Evolutionary conservation across 2,113 vertebrate species (phyloP), one percentile per base, ranked within the genome.

Genomic region (Calypte anna): DNA sequence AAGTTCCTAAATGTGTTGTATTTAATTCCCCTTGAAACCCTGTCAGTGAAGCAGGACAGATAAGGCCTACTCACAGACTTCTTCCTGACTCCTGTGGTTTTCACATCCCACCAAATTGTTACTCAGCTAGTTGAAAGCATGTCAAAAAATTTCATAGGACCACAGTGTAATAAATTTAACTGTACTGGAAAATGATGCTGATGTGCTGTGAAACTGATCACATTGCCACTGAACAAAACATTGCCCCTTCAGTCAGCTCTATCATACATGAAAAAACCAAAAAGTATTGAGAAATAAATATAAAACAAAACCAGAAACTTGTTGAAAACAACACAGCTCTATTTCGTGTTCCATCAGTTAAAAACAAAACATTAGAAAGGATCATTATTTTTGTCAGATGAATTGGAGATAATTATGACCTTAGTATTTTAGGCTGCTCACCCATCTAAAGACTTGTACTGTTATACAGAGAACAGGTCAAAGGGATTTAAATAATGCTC

Each of bases 21-120:
- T 72, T 86, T 64, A n/a, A 67, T n/a, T 86, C 33, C 38, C 72
- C 58, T 30, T 63, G 51, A 74, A 89, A 82, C 46, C 0, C 0
- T 16, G 57, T 53, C 53, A 48, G 31, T 23, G 54, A 13, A 72
- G 74, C 61, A 43, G 36, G 68, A 54, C 55, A 69, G 76, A 38
- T n/a, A 66, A 91, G 76, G 51, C 40, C 64, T 1, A 1, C 80
- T 88, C 61, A 58, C 82, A 88, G 36, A 31, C 83, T 91, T 80
- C 51, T 66, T 88, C 80, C 83, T 76, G 68, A 62, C 91, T 93
- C 86, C 80, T 59, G 80, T 67, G 80, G 77, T 88, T 81, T 94
- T 66, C 89, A 67, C 57, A 74, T 91, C 86, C 83, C 76, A 82
- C 70, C 93, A 80, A 19, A 66, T 40, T 78, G 78, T 63, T 87